Evolutionary conservation across 2,113 vertebrate genomes (phyloP), one percentile per base, ranked within the genome.

Genomic region (Pterocles burchelli): DNA sequence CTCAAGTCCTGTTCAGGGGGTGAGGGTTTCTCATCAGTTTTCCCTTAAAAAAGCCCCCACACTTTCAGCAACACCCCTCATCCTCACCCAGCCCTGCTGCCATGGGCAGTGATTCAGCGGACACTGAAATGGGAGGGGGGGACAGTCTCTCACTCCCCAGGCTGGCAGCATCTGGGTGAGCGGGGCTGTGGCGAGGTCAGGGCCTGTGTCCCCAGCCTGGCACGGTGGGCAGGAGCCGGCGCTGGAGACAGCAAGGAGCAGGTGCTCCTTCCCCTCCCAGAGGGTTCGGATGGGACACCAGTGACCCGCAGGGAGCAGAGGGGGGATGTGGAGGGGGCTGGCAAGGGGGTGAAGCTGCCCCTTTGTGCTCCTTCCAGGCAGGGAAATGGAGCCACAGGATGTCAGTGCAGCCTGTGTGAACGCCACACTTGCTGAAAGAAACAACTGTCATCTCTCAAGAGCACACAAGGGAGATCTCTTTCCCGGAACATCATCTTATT

Each of bases 401-500:
- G 85, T 96, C 95, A 93, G 93, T 67, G 85, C 92, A 95, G 95
- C 68, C 87, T 96, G 81, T 81, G 49, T 9, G 55, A 96, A 93
- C 26, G 21, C 88, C 95, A 63, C 48, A 13, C 82, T 87, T 96
- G 89, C 94, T 7, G 25, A 70, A 75, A 95, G 91, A 89, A 96
- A 78, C 11, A 5, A 51, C 61, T 51, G 80, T n/a, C 72, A 87
- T 85, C 90, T 94, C 79, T 83, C 49, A 29, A 49, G 73, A 94
- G 79, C 77, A 85, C 31, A 33, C 61, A 59, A 59, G 84, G 91
- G 97, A 92, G 88, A 95, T 70, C 62, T 96, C 90, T 90, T 89
- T 90, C 93, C 95, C 76, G 81, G 94, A 92, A 94, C 87, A 89
- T 95, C 91, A 72, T 96, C 95, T 97, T 97, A 95, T 96, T 98